These are phyloP conservation scores for Alouatta palliata DNA, from an alignment of 2,113 vertebrate genomes.

Conservation along the genomic window DNA sequence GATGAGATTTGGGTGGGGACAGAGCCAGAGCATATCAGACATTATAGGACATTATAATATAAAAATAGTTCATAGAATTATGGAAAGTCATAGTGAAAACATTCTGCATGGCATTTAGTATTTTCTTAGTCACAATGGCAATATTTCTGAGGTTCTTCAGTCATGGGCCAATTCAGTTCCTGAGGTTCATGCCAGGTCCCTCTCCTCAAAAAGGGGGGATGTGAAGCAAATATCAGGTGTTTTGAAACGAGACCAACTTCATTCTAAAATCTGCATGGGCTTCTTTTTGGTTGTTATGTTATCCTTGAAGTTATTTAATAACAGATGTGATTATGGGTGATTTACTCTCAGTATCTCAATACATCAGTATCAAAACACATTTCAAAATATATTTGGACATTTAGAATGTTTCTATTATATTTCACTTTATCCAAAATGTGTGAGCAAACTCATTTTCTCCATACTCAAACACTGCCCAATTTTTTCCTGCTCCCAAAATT, in stretches of 20 bases:
- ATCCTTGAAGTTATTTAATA: background rate
- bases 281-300: background rate
- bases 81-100: background rate
- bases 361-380: background rate
- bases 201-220: background rate
- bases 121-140: background rate
- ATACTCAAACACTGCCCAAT: background rate
- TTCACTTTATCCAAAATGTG: background rate
- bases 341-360: background rate
- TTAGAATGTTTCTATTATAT: background rate
- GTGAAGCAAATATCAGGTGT: background rate
- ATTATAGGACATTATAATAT: background rate
- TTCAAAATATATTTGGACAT: background rate
- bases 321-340: background rate
- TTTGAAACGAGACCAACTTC: background rate
- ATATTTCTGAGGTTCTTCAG: background rate
- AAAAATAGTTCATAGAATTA: background rate
- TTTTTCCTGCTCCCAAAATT: background rate
- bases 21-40: background rate
- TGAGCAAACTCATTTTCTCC: background rate
- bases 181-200: fast-evolving
- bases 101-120: background rate
- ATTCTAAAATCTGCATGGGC: background rate
- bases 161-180: background rate
- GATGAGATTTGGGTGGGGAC: too few relatives aligned